Conservation (phyloP, 2,888 invertebrate genomes). For the Eustalomyia histrio region DNA sequence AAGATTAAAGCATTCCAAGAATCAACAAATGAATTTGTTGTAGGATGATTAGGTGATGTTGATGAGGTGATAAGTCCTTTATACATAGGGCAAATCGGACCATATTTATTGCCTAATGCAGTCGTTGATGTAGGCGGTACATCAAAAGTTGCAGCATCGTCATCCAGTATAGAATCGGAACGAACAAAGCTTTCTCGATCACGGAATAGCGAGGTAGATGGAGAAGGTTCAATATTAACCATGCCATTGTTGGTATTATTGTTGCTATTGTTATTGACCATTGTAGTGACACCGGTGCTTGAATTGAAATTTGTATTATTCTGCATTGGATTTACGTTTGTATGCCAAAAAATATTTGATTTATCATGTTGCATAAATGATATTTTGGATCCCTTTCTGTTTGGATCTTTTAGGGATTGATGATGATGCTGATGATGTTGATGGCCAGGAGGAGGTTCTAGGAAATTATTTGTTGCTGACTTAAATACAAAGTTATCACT, state of each 20-base stretch:
- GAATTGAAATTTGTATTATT: slow-evolving; percentile 33
- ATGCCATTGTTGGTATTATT: slow-evolving; percentile 37
- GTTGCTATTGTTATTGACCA: slow-evolving; percentile 33
- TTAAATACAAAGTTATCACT: slow-evolving; percentile 54
- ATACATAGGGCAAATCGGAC: slow-evolving; percentile 83
- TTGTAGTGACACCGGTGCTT: slow-evolving; percentile 5
- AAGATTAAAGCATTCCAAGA: slow-evolving; percentile 69
- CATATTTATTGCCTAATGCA: slow-evolving; percentile 82
- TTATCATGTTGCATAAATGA: slow-evolving; percentile 20
- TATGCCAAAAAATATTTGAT: slow-evolving; percentile 63
- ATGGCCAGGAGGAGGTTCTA: slow-evolving; percentile 37
- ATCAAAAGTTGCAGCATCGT: slow-evolving; percentile 84
- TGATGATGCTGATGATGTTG: not conserved
- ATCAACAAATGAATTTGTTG: slow-evolving; percentile 66
- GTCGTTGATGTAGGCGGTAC: slow-evolving; percentile 80
- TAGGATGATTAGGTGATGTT: slow-evolving; percentile 49
- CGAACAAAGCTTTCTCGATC: slow-evolving; percentile 78
- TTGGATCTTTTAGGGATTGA: slow-evolving; percentile 27
- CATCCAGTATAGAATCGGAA: slow-evolving; percentile 82
- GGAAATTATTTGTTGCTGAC: slow-evolving; percentile 44
- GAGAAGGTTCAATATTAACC: slow-evolving; percentile 61
- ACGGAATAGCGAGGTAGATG: slow-evolving; percentile 64
- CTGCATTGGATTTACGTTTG: slow-evolving; percentile 29
- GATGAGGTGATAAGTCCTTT: slow-evolving; percentile 66
- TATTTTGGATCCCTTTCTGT: slow-evolving; percentile 29